phyloP scores from a whole-genome alignment of 2,113 vertebrate genomes.

The Campylomormyrus numenius region DNA sequence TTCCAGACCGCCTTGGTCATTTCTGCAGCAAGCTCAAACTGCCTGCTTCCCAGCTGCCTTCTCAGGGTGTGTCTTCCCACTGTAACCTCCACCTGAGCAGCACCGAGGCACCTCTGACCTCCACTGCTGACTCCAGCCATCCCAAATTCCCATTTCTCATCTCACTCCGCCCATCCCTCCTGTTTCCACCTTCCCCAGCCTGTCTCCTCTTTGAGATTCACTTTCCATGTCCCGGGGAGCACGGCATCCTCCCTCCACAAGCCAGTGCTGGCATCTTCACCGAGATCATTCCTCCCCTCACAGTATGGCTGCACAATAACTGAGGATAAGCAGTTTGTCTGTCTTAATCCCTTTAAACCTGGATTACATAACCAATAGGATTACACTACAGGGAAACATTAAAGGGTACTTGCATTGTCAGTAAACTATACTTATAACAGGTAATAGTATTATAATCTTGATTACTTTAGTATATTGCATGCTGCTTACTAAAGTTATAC shows the following conservation, averaged over 20 bases:
- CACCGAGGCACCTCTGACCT: not conserved
- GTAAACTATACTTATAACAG: not conserved
- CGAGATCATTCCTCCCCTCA: not conserved
- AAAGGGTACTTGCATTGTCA: not conserved
- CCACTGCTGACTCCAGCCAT: not conserved
- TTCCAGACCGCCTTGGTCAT: slow-evolving; percentile 20
- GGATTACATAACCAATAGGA: not conserved
- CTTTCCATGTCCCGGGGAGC: not conserved
- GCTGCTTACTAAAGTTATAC: not conserved
- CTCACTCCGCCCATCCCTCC: not conserved
- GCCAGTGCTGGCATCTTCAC: not conserved
- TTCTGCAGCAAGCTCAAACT: not conserved
- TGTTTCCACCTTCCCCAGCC: not conserved
- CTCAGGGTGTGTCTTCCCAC: not conserved
- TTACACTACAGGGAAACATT: not conserved
- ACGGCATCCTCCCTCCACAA: not conserved
- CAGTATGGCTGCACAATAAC: not conserved
- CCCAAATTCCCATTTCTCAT: not conserved
- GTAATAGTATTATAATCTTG: not conserved
- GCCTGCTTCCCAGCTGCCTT: not conserved
- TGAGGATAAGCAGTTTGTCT: not conserved
- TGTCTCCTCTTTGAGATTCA: not conserved
- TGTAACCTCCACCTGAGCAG: not conserved
- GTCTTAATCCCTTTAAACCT: slow-evolving; percentile 1
- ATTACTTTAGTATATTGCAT: not conserved